phyloP scores from a whole-genome alignment of 2,888 invertebrate genomes.

The Scotopteryx bipunctaria region DNA sequence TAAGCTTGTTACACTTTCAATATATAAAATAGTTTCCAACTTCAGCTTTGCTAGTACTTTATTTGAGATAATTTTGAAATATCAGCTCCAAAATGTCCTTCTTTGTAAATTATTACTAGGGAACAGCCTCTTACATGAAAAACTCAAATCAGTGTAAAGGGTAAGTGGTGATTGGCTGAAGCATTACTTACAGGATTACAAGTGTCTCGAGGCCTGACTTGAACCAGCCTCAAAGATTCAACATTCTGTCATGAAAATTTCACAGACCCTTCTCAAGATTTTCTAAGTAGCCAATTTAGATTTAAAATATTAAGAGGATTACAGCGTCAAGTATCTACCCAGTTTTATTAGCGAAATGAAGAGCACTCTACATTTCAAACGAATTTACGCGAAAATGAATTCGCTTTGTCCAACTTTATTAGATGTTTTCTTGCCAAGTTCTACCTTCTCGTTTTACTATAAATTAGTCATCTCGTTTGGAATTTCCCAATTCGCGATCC shows the following conservation, averaged over 20 bases:
- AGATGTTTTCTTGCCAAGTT: conserved; percentile 5
- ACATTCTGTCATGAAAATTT: conserved; percentile 34
- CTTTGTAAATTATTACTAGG: too few relatives aligned
- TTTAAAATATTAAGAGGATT: conserved; percentile 32
- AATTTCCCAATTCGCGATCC: too few relatives aligned
- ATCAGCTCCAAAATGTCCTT: too few relatives aligned
- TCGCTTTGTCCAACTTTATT: conserved; percentile 4
- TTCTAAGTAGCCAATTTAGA: conserved; percentile 34
- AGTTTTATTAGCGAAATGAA: conserved; percentile 21
- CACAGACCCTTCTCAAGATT: conserved; percentile 31
- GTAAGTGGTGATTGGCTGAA: conserved; percentile 11
- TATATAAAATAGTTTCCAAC: too few relatives aligned
- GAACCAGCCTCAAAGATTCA: conserved; percentile 21
- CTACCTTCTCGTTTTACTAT: not conserved
- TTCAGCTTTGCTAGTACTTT: too few relatives aligned
- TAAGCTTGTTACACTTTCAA: not conserved
- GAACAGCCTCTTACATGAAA: too few relatives aligned
- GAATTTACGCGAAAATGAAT: conserved; percentile 8
- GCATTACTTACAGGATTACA: conserved; percentile 14
- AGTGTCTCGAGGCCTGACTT: conserved; percentile 16
- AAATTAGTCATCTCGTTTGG: not conserved
- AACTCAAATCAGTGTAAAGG: not conserved
- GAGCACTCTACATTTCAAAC: conserved; percentile 18
- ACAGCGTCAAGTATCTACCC: conserved; percentile 25
- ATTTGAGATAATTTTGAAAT: not conserved